Evolutionary conservation across 2,797 vertebrate genomes (phyloP).

Genomic region (Furcifer pardalis): DNA sequence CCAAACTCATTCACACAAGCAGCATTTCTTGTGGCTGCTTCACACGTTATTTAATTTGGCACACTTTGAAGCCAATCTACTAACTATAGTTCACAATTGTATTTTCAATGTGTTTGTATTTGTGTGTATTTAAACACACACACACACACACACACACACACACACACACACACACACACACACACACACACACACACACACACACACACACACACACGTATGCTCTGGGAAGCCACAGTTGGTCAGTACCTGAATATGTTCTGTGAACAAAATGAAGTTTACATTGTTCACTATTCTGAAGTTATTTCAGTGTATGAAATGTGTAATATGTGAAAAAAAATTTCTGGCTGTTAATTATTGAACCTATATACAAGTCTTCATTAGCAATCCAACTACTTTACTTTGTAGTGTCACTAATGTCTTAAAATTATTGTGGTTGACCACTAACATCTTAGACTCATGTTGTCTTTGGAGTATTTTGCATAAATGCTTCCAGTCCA

Average conservation of each 20-base stretch:
- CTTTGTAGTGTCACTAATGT: neutral
- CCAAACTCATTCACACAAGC: neutral
- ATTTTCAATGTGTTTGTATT: neutral
- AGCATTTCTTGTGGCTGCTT: neutral
- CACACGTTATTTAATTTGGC: neutral
- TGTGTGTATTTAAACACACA: neutral
- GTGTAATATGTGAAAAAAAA: neutral
- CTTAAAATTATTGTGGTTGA: neutral
- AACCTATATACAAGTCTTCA: neutral
- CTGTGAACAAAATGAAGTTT: neutral
- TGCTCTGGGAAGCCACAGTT: neutral
- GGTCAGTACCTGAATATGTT: neutral
- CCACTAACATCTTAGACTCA: constrained; percentile 6
- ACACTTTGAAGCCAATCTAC: neutral
- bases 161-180: no score
- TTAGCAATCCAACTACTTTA: neutral
- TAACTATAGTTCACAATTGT: neutral
- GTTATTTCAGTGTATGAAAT: neutral
- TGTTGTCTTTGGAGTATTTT: neutral
- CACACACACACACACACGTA: no score
- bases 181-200: no score
- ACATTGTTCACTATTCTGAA: neutral
- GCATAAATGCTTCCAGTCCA: neutral
- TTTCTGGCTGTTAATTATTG: neutral
- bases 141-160: neutral